Evolutionary conservation across 2,797 vertebrate genomes (phyloP), one percentile per base, ranked within the genome.

Genomic region (Hylomyscus alleni): DNA sequence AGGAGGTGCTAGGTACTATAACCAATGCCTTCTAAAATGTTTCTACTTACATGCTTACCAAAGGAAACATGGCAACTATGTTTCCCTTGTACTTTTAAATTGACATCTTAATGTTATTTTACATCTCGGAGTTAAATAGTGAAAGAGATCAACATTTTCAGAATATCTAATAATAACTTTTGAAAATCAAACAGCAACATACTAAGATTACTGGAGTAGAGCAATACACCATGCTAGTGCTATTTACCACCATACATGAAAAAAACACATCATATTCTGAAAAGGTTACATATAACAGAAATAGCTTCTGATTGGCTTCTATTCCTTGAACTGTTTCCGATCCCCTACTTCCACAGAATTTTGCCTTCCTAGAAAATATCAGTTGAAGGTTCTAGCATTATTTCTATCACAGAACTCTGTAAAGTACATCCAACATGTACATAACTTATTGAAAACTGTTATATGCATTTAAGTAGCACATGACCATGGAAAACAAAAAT

Each of bases 101-200:
- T 73, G 50, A 83, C 67, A 92, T 24, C 58, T 89, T 58, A 93
- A 67, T 58, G 65, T 22, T 62, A 90, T 83, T 93, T 94, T 85
- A 90, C 17, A n/a, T 60, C 69, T 92, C 22, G 58, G 89, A 20
- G 87, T 84, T 67, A 82, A 95, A 81, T 13, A 52, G 26, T 69
- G 40, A 54, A n/a, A 94, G 81, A 9, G 17, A 90, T 37, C 62
- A 60, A n/a, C 77, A 95, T 83, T 93, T 44, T 69, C 47, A 91
- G 72, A 4, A 22, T 37, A 58, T 82, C 80, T 24, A n/a, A 78
- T 6, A 90, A 93, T 9, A 93, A 94, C 5, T 58, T 56, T 80
- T 72, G 29, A 75, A 95, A 91, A 83, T 80, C 85, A 84, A 96
- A 95, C 24, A 47, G 12, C 26, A 95, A 75, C 37, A 40, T 47